Base-by-base conservation (phyloP, 2,888 invertebrate genomes). In the Hoplodrina ambigua region DNA sequence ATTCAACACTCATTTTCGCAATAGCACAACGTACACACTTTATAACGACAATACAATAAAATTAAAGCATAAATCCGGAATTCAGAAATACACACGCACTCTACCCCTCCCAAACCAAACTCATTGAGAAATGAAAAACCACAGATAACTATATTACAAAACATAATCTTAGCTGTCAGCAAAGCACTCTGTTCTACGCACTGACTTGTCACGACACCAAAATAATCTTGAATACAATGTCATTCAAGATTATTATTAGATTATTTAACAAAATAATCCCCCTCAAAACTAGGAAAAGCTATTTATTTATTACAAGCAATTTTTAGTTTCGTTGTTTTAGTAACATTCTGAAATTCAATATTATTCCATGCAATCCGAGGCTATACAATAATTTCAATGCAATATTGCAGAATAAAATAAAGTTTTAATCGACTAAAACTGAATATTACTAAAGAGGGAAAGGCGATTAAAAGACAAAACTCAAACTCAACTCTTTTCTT, bases 41-140 rank as follows among this genome's bases (percentile, higher is more conserved):
- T 89, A 90, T 90, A 85, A 85, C 83, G 86, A 82, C 84, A 85
- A 82, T 83, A 86, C 85, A 89, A 89, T 85, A 91, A 89, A 91
- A 92, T 87, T 91, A 88, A 89, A 91, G 88, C 86, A 86, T 90
- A 90, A 88, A 91, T 93, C 91, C 90, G 90, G 89, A 93, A 91
- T 90, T 90, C 84, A 87, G 91, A 93, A 92, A 92, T 92, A 94
- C 94, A 93, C 94, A 95, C 94, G 93, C 95, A 94, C 92, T 93
- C 89, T 90, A 94, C 94, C 94, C 95, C 94, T 94, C 94, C 94
- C 94, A 93, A 93, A 93, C 93, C 94, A 93, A 93, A 93, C 93
- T 93, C 92, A 94, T 93, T 93, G 90, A 91, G 93, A 92, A 94
- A 94, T 94, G 92, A 93, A 92, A 91, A 90, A 86, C 90, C 91